Evolutionary conservation across 2,888 invertebrate genomes (phyloP).

Genomic region (Sesia bembeciformis): DNA sequence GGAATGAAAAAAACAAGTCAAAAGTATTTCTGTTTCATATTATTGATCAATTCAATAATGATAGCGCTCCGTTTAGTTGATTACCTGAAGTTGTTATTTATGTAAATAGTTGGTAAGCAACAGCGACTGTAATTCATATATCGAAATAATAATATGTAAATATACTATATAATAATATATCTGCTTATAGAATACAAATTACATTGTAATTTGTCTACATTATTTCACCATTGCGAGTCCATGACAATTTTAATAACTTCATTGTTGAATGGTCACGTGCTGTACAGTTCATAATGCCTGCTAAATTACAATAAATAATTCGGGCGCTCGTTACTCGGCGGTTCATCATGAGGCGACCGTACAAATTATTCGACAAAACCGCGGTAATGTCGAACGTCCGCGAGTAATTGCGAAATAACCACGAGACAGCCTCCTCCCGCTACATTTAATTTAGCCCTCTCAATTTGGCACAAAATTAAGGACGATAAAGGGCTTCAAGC

Average conservation of each 20-base stretch:
- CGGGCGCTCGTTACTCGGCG: conserved; percentile 56
- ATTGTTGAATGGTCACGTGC: conserved; percentile 58
- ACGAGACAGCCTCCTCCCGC: conserved; percentile 49
- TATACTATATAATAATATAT: no score
- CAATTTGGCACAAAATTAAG: conserved; percentile 38
- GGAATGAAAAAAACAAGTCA: no score
- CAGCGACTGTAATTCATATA: no score
- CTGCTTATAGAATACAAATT: not conserved
- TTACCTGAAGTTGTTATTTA: no score
- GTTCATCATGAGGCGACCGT: conserved; percentile 57
- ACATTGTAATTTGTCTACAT: not conserved
- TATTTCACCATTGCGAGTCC: conserved; percentile 14
- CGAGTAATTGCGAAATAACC: conserved; percentile 68
- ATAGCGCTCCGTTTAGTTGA: no score
- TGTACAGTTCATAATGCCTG: conserved; percentile 47
- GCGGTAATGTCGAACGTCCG: conserved; percentile 62
- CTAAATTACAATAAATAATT: conserved; percentile 70
- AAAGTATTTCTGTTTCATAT: no score
- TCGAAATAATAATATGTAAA: no score
- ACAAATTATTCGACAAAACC: conserved; percentile 62
- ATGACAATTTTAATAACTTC: conserved; percentile 53
- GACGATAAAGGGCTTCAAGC: conserved; percentile 14
- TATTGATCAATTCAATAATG: no score
- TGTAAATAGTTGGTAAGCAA: no score
- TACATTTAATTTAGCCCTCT: conserved; percentile 59